phyloP scores from a whole-genome alignment of 2,113 vertebrate genomes.

The Chauna torquata region DNA sequence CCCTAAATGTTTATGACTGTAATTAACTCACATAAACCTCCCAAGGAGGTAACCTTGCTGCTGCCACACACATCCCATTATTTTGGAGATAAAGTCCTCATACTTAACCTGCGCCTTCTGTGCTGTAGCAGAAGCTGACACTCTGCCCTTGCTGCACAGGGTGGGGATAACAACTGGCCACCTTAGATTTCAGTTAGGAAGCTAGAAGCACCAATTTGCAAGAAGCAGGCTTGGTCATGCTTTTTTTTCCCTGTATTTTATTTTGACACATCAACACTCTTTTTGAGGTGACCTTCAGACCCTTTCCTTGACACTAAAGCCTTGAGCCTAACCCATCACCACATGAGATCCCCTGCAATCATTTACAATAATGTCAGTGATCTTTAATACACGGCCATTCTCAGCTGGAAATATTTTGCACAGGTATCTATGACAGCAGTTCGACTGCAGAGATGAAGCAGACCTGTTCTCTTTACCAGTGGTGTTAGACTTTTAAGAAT shows the following conservation, averaged over 20 bases:
- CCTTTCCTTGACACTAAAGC: not conserved
- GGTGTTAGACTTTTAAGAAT: not conserved
- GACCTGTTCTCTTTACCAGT: not conserved
- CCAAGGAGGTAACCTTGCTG: not conserved
- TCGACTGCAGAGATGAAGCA: not conserved
- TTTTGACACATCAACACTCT: not conserved
- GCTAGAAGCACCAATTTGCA: accelerated
- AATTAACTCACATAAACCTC: slow-evolving; percentile 40
- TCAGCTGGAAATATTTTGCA: not conserved
- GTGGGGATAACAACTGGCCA: accelerated
- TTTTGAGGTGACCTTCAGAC: not conserved
- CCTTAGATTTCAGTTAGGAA: not conserved
- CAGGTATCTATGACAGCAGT: not conserved
- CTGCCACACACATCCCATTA: not conserved
- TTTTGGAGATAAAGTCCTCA: not conserved
- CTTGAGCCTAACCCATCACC: not conserved
- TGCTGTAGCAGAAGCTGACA: not conserved
- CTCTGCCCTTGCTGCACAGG: not conserved
- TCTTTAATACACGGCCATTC: not conserved
- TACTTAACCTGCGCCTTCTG: not conserved
- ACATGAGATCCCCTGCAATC: accelerated
- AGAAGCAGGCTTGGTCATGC: accelerated
- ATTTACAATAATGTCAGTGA: accelerated
- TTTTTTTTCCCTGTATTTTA: not conserved
- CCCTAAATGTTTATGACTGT: slow-evolving; percentile 21